phyloP scores from a whole-genome alignment of 2,113 vertebrate genomes.

The Brachypodius melanocephalos region DNA sequence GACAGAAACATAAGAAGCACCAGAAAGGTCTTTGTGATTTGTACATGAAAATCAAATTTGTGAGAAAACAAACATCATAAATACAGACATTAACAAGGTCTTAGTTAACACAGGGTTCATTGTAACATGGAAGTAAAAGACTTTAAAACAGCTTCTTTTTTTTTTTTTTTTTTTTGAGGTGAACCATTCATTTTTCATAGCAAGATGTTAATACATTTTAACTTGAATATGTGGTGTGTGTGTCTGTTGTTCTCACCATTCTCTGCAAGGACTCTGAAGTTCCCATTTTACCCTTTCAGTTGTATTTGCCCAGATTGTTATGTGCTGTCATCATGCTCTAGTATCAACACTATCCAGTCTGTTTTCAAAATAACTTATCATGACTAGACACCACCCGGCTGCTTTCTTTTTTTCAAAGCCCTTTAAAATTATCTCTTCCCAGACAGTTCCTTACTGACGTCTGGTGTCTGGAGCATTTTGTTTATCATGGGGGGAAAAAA shows the following conservation, averaged over 20 bases:
- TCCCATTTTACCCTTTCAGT: background rate
- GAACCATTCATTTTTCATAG: background rate
- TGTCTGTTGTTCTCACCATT: background rate
- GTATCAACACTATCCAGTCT: constrained; percentile 42
- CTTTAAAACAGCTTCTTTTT: background rate
- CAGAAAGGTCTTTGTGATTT: background rate
- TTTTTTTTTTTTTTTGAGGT: background rate
- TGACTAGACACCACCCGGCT: constrained; percentile 1
- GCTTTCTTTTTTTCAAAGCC: constrained; percentile 9
- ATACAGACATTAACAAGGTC: background rate
- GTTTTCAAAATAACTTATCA: constrained; percentile 37
- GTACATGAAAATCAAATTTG: background rate
- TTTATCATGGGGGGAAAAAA: constrained; percentile 17
- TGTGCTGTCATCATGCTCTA: background rate
- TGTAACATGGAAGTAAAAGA: background rate
- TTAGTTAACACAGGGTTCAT: background rate
- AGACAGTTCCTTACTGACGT: constrained; percentile 50
- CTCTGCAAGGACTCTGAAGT: background rate
- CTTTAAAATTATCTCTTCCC: constrained; percentile 60
- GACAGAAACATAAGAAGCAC: background rate
- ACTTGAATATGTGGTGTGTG: background rate
- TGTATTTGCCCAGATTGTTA: background rate
- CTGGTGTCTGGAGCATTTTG: constrained; percentile 4
- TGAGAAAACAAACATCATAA: background rate
- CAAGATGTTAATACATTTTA: background rate